A percentile compares a stretch with the other conserved stretches of the same genome.
Evolutionary conservation across 35 echinoderm and acorn worm genomes (phyloP).

Genomic region (Strongylocentrotus purpuratus): DNA sequence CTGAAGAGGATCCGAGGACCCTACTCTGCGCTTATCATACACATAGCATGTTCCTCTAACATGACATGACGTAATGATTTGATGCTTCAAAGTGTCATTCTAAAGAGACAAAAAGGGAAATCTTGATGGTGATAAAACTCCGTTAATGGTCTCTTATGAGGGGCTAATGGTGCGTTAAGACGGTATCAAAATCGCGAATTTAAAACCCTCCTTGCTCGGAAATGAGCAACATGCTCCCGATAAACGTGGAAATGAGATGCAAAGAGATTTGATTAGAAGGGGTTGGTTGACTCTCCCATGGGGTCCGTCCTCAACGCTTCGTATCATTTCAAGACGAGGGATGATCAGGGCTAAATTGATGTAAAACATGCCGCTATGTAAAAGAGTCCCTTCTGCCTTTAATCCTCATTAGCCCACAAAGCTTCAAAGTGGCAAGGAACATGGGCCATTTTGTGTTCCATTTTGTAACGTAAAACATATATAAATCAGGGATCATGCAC

Average conservation of each 20-base stretch:
- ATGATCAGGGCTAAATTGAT: conserved; percentile 3
- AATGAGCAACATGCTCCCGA: neutral
- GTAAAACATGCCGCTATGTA: neutral
- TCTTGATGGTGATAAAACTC: neutral
- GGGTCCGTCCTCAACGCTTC: neutral
- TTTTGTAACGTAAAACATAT: neutral
- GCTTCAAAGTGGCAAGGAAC: neutral
- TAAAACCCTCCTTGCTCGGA: neutral
- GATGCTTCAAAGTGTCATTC: neutral
- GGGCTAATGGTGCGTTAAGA: neutral
- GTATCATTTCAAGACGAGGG: neutral
- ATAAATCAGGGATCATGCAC: too few relatives aligned
- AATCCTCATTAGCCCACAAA: neutral
- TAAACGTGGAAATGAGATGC: neutral
- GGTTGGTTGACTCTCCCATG: neutral
- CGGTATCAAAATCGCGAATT: conserved; percentile 16
- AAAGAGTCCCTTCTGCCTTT: neutral
- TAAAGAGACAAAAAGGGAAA: neutral
- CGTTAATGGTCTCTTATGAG: conserved; percentile 16
- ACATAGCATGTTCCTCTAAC: neutral
- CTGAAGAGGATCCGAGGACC: too few relatives aligned
- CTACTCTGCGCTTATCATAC: neutral
- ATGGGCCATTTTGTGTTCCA: neutral
- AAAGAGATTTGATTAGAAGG: neutral
- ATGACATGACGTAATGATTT: neutral